Conservation (phyloP, 2,797 vertebrate genomes). For the Furcifer pardalis region DNA sequence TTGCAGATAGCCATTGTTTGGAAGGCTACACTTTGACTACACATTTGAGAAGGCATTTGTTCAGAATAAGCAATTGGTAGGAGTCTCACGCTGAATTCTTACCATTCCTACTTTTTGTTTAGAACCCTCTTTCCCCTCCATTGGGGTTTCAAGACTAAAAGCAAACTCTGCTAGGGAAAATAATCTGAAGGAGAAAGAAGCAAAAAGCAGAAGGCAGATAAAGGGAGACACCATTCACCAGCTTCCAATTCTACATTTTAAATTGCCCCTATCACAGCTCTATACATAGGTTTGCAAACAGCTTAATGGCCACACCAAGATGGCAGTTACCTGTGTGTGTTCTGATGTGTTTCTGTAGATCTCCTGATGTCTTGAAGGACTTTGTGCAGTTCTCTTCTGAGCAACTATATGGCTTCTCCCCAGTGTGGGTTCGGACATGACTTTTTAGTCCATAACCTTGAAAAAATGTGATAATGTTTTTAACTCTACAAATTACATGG, state of each 20-base stretch:
- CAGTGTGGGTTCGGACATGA: slow-evolving; percentile 96
- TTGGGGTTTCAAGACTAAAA: neutral
- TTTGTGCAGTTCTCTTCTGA: slow-evolving; percentile 96
- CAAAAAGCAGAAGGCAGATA: neutral
- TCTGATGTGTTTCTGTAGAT: slow-evolving; percentile 96
- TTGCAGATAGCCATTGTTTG: neutral
- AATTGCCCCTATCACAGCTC: neutral
- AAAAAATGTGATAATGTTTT: slow-evolving; percentile 43
- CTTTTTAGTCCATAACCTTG: slow-evolving; percentile 96
- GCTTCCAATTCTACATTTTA: neutral
- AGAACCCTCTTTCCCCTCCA: too few relatives aligned
- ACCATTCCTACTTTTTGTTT: neutral
- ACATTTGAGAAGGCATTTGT: neutral
- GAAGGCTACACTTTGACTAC: neutral
- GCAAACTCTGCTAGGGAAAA: neutral
- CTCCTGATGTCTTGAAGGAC: slow-evolving; percentile 98
- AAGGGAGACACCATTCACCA: neutral
- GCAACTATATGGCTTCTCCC: slow-evolving; percentile 97
- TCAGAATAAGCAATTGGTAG: neutral
- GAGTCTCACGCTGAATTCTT: neutral
- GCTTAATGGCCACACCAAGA: neutral
- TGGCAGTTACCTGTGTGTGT: slow-evolving; percentile 91
- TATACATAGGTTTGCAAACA: neutral
- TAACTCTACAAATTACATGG: neutral
- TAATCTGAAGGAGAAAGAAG: neutral